phyloP scores from a whole-genome alignment of 2,113 vertebrate species.

The Nothoprocta perdicaria region DNA sequence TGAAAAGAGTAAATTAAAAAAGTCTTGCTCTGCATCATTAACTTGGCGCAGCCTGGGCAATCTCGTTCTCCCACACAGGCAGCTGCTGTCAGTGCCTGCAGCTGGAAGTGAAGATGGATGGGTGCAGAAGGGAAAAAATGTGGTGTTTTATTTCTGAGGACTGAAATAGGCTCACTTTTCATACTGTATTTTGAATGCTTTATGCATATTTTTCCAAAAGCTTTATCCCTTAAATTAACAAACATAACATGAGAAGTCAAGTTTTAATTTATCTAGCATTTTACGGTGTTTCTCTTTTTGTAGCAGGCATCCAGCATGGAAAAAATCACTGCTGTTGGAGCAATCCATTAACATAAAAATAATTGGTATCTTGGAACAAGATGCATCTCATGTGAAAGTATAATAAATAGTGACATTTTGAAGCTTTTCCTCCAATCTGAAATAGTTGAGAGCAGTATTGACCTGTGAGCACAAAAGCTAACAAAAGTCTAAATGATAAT shows the following conservation, averaged over 20 bases:
- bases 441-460: not conserved
- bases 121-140: not conserved
- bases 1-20: not conserved
- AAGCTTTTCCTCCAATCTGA: not conserved
- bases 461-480: not conserved
- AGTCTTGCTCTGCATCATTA: not conserved
- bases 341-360: not conserved
- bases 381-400: not conserved
- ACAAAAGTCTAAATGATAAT: not conserved
- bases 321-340: not conserved
- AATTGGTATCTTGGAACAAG: not conserved
- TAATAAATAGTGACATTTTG: not conserved
- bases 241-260: not conserved
- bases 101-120: not conserved
- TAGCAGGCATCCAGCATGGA: not conserved
- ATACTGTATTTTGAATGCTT: not conserved
- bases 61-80: not conserved
- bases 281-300: not conserved
- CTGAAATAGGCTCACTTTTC: not conserved
- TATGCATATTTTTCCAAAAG: not conserved
- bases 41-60: not conserved
- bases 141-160: not conserved
- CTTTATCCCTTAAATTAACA: not conserved
- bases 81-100: not conserved
- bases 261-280: not conserved